Conservation (phyloP, 2,797 vertebrate species). For the Alcedo quadribrachys region DNA sequence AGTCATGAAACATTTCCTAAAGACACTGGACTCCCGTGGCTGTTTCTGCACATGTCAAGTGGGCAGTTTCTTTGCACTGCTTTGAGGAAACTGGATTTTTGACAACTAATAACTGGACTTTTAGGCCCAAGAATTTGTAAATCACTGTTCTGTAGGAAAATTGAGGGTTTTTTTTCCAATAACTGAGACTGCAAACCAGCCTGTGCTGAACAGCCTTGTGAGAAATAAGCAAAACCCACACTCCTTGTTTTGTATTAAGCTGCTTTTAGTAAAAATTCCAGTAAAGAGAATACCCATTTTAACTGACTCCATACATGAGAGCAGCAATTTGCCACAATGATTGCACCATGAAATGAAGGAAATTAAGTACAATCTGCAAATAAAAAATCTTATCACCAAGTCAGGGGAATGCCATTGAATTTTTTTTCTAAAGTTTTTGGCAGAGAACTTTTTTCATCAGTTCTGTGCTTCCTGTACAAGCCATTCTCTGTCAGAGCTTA, state of each 20-base stretch:
- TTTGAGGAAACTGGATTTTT: not conserved
- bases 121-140: not conserved
- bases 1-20: not conserved
- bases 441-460: not conserved
- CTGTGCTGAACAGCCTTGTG: not conserved
- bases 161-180: not conserved
- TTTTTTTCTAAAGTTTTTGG: not conserved
- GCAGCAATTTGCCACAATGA: not conserved
- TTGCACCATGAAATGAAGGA: not conserved
- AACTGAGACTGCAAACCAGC: not conserved
- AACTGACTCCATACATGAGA: not conserved
- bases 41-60: not conserved
- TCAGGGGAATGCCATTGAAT: not conserved
- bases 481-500: not conserved
- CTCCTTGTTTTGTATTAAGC: not conserved
- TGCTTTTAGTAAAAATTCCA: not conserved
- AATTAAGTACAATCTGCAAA: not conserved
- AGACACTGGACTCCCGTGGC: accelerated
- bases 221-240: not conserved
- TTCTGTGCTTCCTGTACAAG: not conserved
- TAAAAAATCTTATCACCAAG: not conserved
- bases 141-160: not conserved
- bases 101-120: not conserved
- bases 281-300: not conserved
- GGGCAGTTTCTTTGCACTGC: not conserved